Evolutionary conservation across 2,888 invertebrate species (phyloP).

Genomic region (Ceramica pisi): DNA sequence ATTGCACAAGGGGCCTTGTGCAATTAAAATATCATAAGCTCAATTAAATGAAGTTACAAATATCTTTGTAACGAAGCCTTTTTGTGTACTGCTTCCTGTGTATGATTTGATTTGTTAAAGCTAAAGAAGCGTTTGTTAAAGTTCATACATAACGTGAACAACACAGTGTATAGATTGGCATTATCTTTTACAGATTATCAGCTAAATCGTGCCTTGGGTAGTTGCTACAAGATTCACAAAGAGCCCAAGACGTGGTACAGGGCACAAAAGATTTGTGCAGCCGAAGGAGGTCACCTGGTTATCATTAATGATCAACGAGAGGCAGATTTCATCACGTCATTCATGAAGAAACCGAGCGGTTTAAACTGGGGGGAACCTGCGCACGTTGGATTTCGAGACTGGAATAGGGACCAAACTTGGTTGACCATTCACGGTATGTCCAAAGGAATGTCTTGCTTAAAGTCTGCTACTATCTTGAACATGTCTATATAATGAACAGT

Average conservation of each 20-base stretch:
- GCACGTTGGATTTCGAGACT: background rate
- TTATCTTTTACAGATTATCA: background rate
- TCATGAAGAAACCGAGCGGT: background rate
- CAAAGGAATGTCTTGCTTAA: too few relatives aligned
- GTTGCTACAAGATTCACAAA: constrained; percentile 35
- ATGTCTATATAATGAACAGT: too few relatives aligned
- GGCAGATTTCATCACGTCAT: background rate
- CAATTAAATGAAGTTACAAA: too few relatives aligned
- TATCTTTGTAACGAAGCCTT: too few relatives aligned
- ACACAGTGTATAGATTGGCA: too few relatives aligned
- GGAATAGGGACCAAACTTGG: background rate
- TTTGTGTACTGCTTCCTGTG: too few relatives aligned
- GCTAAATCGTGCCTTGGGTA: constrained; percentile 3
- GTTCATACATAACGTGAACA: too few relatives aligned
- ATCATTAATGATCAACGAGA: constrained; percentile 23
- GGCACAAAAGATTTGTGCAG: constrained; percentile 19
- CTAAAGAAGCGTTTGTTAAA: too few relatives aligned
- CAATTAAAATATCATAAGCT: too few relatives aligned
- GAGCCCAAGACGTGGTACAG: background rate
- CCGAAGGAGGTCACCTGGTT: constrained; percentile 32
- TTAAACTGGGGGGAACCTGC: background rate
- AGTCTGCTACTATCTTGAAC: too few relatives aligned
- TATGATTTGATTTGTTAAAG: too few relatives aligned
- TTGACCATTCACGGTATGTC: background rate
- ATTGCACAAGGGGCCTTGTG: too few relatives aligned